These are phyloP conservation scores for Arizona elegans DNA, from an alignment of 2,113 vertebrate species.

Conservation along the genomic window DNA sequence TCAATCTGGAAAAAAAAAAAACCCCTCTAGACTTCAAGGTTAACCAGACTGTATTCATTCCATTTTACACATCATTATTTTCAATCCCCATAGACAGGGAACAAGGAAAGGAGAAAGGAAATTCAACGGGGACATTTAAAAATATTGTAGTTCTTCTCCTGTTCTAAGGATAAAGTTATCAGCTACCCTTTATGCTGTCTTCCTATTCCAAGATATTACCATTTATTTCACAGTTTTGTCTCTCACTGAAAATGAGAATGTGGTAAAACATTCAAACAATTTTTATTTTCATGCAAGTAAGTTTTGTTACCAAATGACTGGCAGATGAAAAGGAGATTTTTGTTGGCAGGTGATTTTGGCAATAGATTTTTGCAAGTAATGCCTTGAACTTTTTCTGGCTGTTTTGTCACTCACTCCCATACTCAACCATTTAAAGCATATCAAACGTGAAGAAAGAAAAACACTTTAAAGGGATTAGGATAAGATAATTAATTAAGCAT, in stretches of 20 bases:
- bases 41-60: not conserved
- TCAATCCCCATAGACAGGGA: not conserved
- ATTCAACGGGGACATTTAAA: not conserved
- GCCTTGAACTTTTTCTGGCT: not conserved
- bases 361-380: not conserved
- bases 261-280: not conserved
- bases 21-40: not conserved
- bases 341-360: not conserved
- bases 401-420: not conserved
- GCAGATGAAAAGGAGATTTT: not conserved
- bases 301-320: not conserved
- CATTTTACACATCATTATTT: not conserved
- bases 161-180: not conserved
- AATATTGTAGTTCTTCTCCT: not conserved
- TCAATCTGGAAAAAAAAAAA: not conserved
- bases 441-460: too few species aligned
- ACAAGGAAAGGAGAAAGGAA: not conserved
- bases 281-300: not conserved
- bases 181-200: not conserved
- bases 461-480: not conserved
- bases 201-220: not conserved
- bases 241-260: not conserved
- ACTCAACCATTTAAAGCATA: not conserved
- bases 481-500: not conserved
- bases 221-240: not conserved